Base-by-base conservation (phyloP, 2,797 vertebrate genomes). In the Typhlichthys subterraneus region DNA sequence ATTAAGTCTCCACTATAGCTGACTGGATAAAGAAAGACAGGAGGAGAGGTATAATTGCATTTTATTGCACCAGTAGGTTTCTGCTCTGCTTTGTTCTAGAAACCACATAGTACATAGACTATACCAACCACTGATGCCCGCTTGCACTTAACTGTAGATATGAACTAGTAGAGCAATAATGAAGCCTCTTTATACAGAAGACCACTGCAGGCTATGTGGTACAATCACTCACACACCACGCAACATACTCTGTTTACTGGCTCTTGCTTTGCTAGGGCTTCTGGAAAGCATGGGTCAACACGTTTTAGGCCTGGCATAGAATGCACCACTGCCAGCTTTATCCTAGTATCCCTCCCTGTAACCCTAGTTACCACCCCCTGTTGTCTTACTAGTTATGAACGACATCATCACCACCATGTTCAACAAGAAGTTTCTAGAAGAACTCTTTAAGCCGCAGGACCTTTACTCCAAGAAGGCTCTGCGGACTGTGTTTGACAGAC, bases 381-480 rank as follows among this genome's bases (percentile, higher is more conserved):
- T 84, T 80, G 33, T 61, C 42, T 67, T 50, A 64, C 29, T 76
- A 99, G 98, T 99, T 75, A 95, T 99, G 95, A 98, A 98, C 82
- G 98, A 99, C 90, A 99, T 99, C 91, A 95, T 99, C 83, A 93
- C 92, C 70, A 98, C 97, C 74, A 99, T 99, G 96, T 99, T 99
- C 91, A 98, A 98, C 84, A 95, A 94, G 76, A 98, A 94, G 74
- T 99, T 99, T 73, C 91, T 99, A 83, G 96, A 98, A 51, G 97
- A 99, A 85, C 87, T 99, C 76, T 98, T 99, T 85, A 99, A 98
- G 70, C 96, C 97, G 0, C 98, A 99, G 86, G 97, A 99, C 33
- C 94, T 99, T 23, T 99, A 98, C 55, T 98, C 97, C 77, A 99
- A 98, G 87, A 98, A 99, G 74, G 96, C 97, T 4, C 89, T 99